Percentiles rank a stretch among this genome's conserved stretches.
Evolutionary conservation across 2,888 invertebrate species (phyloP).

Genomic region (Heliconius cydno): DNA sequence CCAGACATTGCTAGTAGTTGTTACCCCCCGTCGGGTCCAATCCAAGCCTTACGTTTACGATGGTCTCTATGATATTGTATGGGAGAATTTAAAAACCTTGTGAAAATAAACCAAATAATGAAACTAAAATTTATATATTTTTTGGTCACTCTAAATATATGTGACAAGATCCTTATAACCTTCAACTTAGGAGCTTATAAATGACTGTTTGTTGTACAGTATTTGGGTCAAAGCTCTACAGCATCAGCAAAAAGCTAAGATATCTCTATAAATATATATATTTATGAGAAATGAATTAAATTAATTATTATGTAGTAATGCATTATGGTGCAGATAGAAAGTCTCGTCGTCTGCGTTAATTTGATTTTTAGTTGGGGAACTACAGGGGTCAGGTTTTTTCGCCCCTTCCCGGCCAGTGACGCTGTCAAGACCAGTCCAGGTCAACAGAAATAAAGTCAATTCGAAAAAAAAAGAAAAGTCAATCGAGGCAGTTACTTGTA

Average conservation of each 20-base stretch:
- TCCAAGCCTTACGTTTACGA: background rate
- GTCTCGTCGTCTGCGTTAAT: background rate
- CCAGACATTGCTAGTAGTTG: no score
- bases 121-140: no score
- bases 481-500: no score
- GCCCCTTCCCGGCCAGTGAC: no score
- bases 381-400: no score
- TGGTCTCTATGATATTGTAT: background rate
- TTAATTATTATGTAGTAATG: background rate
- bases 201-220: conserved; percentile 37
- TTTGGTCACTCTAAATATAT: background rate
- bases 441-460: no score
- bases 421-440: no score
- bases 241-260: conserved; percentile 24
- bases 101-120: background rate
- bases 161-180: conserved; percentile 24
- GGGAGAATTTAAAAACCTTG: background rate
- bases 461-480: no score
- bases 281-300: background rate
- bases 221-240: conserved; percentile 39
- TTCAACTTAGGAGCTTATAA: conserved; percentile 36
- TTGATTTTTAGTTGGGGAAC: background rate
- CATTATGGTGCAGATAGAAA: background rate
- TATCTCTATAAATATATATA: conserved; percentile 8
- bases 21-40: no score